A percentile compares a stretch with the other conserved stretches of the same genome.
Conservation (phyloP, 35 echinoderm and acorn worm genomes). For the Heliocidaris erythrogramma region DNA sequence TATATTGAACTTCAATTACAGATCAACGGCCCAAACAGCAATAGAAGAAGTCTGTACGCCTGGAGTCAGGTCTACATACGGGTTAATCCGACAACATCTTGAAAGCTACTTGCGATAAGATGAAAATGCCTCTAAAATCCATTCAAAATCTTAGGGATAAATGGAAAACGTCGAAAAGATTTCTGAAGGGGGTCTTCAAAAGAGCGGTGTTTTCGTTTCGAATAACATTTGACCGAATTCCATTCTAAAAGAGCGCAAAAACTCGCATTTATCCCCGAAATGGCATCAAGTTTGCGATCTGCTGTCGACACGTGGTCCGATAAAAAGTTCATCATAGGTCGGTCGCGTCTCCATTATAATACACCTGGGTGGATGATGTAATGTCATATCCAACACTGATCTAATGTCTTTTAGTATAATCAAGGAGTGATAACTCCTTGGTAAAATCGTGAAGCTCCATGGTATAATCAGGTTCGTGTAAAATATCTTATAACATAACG, state of each 20-base stretch:
- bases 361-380: not conserved
- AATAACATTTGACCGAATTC: slow-evolving; percentile 11
- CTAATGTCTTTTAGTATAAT: not conserved
- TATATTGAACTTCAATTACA: not conserved
- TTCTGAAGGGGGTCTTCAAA: not conserved
- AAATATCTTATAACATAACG: too few species aligned
- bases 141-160: not conserved
- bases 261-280: not conserved
- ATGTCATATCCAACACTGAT: not conserved
- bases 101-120: slow-evolving; percentile 10
- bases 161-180: not conserved
- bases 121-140: not conserved
- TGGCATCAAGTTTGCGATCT: not conserved
- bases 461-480: not conserved
- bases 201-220: not conserved
- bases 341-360: not conserved
- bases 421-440: too few species aligned
- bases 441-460: too few species aligned
- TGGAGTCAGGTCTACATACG: not conserved
- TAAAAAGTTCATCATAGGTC: not conserved
- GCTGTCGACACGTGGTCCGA: not conserved
- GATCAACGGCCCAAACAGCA: not conserved
- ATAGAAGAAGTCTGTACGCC: not conserved
- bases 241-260: not conserved
- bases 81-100: slow-evolving; percentile 3